A percentile compares a stretch with the other conserved stretches of the same genome.
These are phyloP conservation scores for Sebastes hubbsi DNA, from an alignment of 2,797 vertebrate genomes.

Conservation along the genomic window DNA sequence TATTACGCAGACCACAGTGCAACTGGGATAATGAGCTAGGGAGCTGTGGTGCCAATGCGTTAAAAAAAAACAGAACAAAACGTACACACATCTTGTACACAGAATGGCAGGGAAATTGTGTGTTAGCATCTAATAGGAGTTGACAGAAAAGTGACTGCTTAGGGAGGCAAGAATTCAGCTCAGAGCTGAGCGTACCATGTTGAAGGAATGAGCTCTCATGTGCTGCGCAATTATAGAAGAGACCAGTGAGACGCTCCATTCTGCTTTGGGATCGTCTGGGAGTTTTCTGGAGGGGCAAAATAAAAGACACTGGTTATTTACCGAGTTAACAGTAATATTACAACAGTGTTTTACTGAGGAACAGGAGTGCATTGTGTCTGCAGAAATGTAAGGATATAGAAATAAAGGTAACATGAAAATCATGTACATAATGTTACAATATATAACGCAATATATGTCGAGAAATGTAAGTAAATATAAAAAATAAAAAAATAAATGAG, in stretches of 20 bases:
- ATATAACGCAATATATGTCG: no score
- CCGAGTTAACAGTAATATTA: neutral
- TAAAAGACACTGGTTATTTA: conserved; percentile 20
- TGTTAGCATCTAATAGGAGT: conserved; percentile 36
- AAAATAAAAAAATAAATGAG: no score
- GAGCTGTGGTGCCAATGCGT: conserved; percentile 42
- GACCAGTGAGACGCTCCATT: conserved; percentile 87
- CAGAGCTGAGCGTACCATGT: conserved; percentile 81
- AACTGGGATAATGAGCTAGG: conserved; percentile 33
- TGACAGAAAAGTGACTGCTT: conserved; percentile 26
- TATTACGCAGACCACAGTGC: conserved; percentile 45
- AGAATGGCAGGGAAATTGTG: conserved; percentile 15
- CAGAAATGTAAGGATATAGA: no score
- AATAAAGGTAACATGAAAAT: no score
- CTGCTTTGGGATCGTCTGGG: conserved; percentile 88
- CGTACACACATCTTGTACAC: neutral
- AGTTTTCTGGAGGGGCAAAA: conserved; percentile 84
- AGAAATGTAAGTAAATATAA: no score
- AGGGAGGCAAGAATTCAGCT: neutral
- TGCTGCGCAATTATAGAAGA: conserved; percentile 83
- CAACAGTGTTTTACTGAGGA: neutral
- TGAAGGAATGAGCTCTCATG: conserved; percentile 80
- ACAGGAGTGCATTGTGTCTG: neutral
- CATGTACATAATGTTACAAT: no score
- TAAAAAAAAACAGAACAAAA: conserved; percentile 10